Conservation (phyloP, 2,888 invertebrate genomes). For the Tipula vernalis region DNA sequence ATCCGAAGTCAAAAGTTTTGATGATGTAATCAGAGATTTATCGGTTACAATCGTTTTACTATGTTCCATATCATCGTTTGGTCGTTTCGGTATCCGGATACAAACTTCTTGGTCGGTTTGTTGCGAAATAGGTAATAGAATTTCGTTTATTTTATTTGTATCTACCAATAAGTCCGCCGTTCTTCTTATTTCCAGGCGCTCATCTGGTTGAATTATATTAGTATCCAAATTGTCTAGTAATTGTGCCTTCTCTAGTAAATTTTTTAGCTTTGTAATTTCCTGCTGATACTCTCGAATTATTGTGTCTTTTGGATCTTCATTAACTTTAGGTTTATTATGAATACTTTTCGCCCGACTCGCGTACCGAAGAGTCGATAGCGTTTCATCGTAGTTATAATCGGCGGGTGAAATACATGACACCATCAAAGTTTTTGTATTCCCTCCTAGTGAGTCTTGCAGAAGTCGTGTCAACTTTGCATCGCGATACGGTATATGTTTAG, state of each 20-base stretch:
- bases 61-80: constrained; percentile 19
- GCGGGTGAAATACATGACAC: constrained; percentile 75
- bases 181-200: neutral
- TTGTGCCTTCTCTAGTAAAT: constrained; percentile 19
- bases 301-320: constrained; percentile 86
- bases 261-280: constrained; percentile 57
- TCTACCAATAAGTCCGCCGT: too few species aligned
- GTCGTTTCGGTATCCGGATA: constrained; percentile 22
- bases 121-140: constrained; percentile 19
- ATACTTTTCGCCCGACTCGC: constrained; percentile 80
- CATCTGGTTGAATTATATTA: constrained; percentile 21
- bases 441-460: constrained; percentile 68
- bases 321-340: constrained; percentile 70
- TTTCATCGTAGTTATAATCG: constrained; percentile 72
- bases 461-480: constrained; percentile 77
- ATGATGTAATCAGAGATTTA: neutral
- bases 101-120: constrained; percentile 23
- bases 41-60: constrained; percentile 11
- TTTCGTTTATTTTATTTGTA: neutral
- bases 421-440: constrained; percentile 83
- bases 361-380: constrained; percentile 67
- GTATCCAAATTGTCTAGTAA: constrained; percentile 37
- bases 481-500: constrained; percentile 67
- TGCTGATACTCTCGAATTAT: constrained; percentile 71
- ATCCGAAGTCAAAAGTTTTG: neutral